Conservation (phyloP, 2,888 invertebrate genomes). For the Aporophyla nigra region DNA sequence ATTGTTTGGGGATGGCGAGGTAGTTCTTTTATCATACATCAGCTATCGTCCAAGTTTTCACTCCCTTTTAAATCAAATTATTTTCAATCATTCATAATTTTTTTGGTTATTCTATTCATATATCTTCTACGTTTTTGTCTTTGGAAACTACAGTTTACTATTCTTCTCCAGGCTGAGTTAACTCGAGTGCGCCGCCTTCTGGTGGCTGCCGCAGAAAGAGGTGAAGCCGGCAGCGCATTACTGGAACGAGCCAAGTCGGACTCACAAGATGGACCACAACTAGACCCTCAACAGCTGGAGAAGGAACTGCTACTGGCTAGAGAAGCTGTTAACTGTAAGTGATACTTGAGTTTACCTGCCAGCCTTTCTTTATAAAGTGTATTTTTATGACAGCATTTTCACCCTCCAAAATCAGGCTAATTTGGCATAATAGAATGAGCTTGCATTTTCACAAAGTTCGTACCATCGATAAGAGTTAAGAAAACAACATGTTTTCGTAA, state of each 20-base stretch:
- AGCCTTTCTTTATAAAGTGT: neutral
- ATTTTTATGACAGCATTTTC: neutral
- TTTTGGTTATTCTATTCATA: neutral
- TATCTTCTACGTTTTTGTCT: neutral
- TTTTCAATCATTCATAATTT: neutral
- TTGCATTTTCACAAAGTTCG: neutral
- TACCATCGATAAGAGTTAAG: neutral
- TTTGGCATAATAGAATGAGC: neutral
- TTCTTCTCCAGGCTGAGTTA: conserved; percentile 91
- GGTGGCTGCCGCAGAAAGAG: conserved; percentile 91
- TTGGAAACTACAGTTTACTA: neutral
- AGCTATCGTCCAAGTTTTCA: neutral
- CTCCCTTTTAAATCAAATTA: neutral
- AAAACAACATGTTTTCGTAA: neutral
- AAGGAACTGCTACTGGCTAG: conserved; percentile 94
- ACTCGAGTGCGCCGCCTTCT: conserved; percentile 93
- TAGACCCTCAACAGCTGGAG: conserved; percentile 92
- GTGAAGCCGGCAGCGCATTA: conserved; percentile 88
- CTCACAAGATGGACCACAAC: conserved; percentile 76
- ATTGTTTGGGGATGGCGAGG: neutral
- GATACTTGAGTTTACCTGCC: neutral
- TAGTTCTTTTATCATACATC: too few species aligned
- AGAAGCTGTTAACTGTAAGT: conserved; percentile 93
- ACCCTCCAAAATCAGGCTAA: neutral
- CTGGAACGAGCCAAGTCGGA: conserved; percentile 91